Percentiles rank a stretch among this genome's conserved stretches.
Evolutionary conservation across 2,888 invertebrate species (phyloP).

Genomic region (Acanthosepion esculentum): DNA sequence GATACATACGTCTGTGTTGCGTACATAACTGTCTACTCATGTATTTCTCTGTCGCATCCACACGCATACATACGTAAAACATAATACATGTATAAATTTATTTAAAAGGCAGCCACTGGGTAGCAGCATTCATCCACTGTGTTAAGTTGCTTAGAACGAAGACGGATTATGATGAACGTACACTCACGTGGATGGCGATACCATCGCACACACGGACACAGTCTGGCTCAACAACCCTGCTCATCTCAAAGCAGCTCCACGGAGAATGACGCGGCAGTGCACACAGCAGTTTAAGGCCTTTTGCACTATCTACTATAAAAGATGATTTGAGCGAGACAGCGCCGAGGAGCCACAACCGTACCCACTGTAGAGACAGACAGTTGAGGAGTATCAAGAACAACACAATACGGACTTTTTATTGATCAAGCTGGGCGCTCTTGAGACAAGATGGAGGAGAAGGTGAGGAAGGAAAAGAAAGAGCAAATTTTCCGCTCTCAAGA

Average conservation of each 20-base stretch:
- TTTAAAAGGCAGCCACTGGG: neutral
- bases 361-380: slow-evolving; percentile 4
- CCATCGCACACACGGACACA: neutral
- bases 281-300: slow-evolving; percentile 33
- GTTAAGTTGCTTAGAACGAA: neutral
- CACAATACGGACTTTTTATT: slow-evolving; percentile 33
- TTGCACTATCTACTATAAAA: slow-evolving; percentile 21
- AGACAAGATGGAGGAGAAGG: neutral
- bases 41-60: no score
- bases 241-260: neutral
- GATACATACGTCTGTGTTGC: no score
- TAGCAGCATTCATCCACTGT: neutral
- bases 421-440: slow-evolving; percentile 14
- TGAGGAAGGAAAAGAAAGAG: neutral
- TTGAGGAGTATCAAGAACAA: slow-evolving; percentile 10
- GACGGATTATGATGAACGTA: neutral
- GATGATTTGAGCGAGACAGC: neutral
- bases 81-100: no score
- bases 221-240: neutral
- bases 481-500: neutral
- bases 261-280: neutral
- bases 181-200: neutral
- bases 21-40: no score
- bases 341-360: slow-evolving; percentile 1
- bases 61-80: no score